Conservation (phyloP, 2,797 vertebrate species). For the Phaenicophaeus curvirostris region DNA sequence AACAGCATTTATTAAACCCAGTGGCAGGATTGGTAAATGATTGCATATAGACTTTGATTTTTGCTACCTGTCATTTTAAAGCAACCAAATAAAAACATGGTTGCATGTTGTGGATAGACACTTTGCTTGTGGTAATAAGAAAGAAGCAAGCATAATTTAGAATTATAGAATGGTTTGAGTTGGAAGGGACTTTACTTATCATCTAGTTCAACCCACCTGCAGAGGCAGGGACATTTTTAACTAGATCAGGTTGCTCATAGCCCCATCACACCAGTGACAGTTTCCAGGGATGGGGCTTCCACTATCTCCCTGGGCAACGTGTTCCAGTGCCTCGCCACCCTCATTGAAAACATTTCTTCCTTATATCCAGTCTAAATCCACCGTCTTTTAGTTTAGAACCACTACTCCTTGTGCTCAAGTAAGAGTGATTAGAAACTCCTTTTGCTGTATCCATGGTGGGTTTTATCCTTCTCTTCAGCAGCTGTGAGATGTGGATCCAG, state of each 20-base stretch:
- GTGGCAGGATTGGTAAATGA: background rate
- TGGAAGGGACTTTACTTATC: too few relatives aligned
- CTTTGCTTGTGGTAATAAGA: background rate
- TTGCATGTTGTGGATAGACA: background rate
- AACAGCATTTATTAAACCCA: constrained; percentile 38
- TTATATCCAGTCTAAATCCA: too few relatives aligned
- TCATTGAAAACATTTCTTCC: too few relatives aligned
- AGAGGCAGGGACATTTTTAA: too few relatives aligned
- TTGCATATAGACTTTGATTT: background rate
- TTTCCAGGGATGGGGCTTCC: too few relatives aligned
- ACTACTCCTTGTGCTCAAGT: background rate
- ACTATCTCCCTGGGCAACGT: too few relatives aligned
- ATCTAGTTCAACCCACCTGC: too few relatives aligned
- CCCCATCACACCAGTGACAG: too few relatives aligned
- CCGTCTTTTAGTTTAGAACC: too few relatives aligned
- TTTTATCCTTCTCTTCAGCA: background rate
- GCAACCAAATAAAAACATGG: background rate
- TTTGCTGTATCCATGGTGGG: background rate
- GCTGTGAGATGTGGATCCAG: background rate
- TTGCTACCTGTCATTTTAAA: background rate
- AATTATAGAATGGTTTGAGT: too few relatives aligned
- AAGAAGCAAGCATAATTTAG: background rate
- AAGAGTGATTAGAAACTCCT: background rate
- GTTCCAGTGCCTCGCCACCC: too few relatives aligned
- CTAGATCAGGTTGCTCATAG: too few relatives aligned